These are phyloP conservation scores for Meloidogyne chitwoodi DNA, from an alignment of 1,140 invertebrate species.

Conservation along the genomic window DNA sequence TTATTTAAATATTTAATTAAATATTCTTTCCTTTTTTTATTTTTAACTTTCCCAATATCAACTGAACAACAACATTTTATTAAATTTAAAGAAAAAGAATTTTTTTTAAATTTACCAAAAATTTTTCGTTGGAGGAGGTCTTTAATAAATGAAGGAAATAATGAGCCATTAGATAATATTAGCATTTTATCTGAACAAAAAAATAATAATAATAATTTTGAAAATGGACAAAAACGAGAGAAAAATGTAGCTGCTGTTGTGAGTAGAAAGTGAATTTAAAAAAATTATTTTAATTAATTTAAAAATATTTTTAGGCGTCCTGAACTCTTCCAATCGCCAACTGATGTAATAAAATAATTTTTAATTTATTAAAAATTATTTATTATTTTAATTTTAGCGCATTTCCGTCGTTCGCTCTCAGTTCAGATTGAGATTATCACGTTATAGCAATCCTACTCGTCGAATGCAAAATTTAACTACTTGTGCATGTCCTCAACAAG, in stretches of 20 bases:
- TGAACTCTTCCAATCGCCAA: neutral
- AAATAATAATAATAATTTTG: neutral
- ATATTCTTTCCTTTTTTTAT: neutral
- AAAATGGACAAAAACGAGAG: neutral
- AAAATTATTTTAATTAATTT: neutral
- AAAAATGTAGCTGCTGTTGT: neutral
- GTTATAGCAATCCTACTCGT: neutral
- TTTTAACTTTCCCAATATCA: neutral
- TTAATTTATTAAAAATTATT: neutral
- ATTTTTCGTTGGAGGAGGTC: neutral
- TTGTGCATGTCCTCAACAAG: neutral
- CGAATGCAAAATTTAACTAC: neutral
- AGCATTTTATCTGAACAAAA: neutral
- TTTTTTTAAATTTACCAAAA: neutral
- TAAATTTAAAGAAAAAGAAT: neutral
- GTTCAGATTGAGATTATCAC: neutral
- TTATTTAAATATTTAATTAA: neutral
- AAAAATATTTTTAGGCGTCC: neutral
- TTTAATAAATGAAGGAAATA: neutral
- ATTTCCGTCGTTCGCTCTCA: neutral
- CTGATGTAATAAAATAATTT: neutral
- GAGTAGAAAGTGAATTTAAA: neutral
- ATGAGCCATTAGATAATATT: neutral
- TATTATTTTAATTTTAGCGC: neutral
- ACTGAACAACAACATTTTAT: neutral